Evolutionary conservation across 1,140 invertebrate genomes (phyloP).

Genomic region (Sipha flava): DNA sequence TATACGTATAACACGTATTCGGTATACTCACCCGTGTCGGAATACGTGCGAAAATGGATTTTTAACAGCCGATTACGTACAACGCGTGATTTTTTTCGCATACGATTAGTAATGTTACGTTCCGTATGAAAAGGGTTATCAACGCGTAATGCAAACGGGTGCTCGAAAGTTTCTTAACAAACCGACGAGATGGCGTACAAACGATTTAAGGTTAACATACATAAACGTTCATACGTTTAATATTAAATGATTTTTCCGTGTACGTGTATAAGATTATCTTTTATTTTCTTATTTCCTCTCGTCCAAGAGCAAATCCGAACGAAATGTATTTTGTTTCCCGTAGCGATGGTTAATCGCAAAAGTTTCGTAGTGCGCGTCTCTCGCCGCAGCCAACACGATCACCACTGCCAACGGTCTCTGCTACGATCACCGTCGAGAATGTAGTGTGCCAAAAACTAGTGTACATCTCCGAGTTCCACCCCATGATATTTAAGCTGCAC

Average conservation of each 20-base stretch:
- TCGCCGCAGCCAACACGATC: too few relatives aligned
- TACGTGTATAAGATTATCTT: too few relatives aligned
- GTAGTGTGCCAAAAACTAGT: conserved; percentile 3
- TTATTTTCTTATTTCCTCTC: not conserved
- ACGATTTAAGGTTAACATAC: not conserved
- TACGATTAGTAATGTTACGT: not conserved
- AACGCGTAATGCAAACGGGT: not conserved
- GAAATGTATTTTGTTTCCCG: not conserved
- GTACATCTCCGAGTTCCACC: not conserved
- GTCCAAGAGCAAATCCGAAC: not conserved
- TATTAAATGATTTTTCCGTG: not conserved
- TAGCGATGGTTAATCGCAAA: not conserved
- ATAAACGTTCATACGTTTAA: not conserved
- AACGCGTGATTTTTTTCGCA: not conserved
- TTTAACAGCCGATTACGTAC: not conserved
- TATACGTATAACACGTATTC: not conserved
- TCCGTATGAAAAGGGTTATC: too few relatives aligned
- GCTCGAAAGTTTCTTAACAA: not conserved
- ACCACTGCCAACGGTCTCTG: too few relatives aligned
- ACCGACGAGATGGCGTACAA: not conserved
- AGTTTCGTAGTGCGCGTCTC: not conserved
- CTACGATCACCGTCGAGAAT: not conserved
- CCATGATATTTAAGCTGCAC: conserved; percentile 1
- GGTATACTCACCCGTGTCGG: not conserved
- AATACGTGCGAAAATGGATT: not conserved